Percentiles rank a stretch among this genome's conserved stretches.
Evolutionary conservation across 2,888 invertebrate genomes (phyloP).

Genomic region (Tethea ocularis): DNA sequence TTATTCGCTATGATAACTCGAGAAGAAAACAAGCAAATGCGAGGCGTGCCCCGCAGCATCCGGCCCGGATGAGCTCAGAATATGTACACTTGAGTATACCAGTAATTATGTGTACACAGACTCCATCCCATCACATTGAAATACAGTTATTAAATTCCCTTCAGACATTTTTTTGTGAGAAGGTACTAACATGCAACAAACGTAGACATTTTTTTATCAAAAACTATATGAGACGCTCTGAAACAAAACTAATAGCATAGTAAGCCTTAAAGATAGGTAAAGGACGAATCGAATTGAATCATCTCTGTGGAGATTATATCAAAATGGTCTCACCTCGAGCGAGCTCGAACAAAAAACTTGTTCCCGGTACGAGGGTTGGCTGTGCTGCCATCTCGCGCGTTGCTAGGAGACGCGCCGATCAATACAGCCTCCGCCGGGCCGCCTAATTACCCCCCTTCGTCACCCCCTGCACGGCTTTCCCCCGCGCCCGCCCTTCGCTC

Average conservation of each 20-base stretch:
- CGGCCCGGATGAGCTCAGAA: constrained; percentile 29
- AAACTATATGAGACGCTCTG: too few species aligned
- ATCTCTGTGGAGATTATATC: constrained; percentile 74
- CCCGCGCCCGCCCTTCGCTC: constrained; percentile 42
- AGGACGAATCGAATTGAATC: constrained; percentile 72
- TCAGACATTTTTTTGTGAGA: not conserved
- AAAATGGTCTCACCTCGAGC: constrained; percentile 77
- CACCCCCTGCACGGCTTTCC: constrained; percentile 35
- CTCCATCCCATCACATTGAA: constrained; percentile 7
- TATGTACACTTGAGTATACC: constrained; percentile 30
- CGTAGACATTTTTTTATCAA: not conserved
- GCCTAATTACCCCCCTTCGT: constrained; percentile 75
- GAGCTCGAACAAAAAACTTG: constrained; percentile 74
- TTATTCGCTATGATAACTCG: constrained; percentile 6
- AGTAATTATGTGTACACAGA: constrained; percentile 36
- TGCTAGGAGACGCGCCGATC: constrained; percentile 81
- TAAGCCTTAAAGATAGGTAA: constrained; percentile 39
- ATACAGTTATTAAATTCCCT: constrained; percentile 9
- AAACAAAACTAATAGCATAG: not conserved
- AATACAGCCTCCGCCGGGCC: constrained; percentile 83
- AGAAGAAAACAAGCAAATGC: constrained; percentile 11
- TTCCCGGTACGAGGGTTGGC: constrained; percentile 65
- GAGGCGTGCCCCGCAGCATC: constrained; percentile 29
- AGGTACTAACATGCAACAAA: not conserved
- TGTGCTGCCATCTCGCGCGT: constrained; percentile 79